Base-by-base conservation (phyloP, 2,797 vertebrate species). In the Phrynocephalus forsythii region DNA sequence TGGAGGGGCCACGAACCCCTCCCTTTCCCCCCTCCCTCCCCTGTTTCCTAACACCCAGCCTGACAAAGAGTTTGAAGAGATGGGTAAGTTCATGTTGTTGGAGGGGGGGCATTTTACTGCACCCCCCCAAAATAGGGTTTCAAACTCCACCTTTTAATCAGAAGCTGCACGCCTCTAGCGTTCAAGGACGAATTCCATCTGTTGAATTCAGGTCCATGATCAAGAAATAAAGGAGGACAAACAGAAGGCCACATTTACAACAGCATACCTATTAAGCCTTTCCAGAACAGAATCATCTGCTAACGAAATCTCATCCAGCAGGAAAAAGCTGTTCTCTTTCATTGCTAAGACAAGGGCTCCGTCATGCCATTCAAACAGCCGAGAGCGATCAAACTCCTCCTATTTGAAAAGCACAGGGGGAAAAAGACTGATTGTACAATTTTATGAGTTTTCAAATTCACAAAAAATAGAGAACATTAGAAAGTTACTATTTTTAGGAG, bases 211-310 rank as follows among this genome's bases (percentile, higher is more conserved):
- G 26, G 67, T 68, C 77, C 22, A 56, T 38, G 8, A 69, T 68
- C 26, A 82, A 56, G 2, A 38, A 11, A 11, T 28, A 60, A 76
- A 81, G 69, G 5, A 20, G 50, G 73, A 44, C 52, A 56, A 56
- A 56, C 52, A 56, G 52, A 22, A 5, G 18, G 60, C 60, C 7
- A 22, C 38, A 50, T 84, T 69, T 87, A 82, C 26, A 56, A 82
- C 66, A 6, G 48, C 87, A 71, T 92, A 99, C 99, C 99, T 99
- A 95, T 99, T 99, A 71, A 99, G 98, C 95, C 99, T 97, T 96
- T 99, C 99, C 76, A 99, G 95, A 48, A 99, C 99, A 0, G 99
- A 99, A 93, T 99, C 99, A 38, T 99, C 98, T 38, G 99, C 99
- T 91, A 99, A 93, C 0, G 99, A 99, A 93, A 99, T 99, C 94